Evolutionary conservation across 2,888 invertebrate genomes (phyloP).

Genomic region (Lasioglossum pauxillum): DNA sequence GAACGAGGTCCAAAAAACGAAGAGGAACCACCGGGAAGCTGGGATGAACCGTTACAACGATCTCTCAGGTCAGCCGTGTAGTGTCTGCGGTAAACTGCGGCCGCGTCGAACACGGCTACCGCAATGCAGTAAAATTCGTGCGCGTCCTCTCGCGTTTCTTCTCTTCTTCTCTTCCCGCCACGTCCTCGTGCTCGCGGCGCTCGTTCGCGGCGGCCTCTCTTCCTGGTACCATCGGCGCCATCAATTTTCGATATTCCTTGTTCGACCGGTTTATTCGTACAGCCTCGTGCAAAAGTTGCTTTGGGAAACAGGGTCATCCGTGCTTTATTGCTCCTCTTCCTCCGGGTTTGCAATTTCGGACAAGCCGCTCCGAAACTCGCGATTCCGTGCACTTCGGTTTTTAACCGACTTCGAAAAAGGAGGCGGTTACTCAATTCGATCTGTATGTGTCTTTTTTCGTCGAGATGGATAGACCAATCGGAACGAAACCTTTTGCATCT

Average conservation of each 20-base stretch:
- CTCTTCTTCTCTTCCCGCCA: not conserved
- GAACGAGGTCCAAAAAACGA: conserved; percentile 61
- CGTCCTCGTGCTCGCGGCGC: conserved; percentile 11
- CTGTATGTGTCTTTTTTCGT: too few relatives aligned
- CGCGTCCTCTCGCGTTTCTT: conserved; percentile 12
- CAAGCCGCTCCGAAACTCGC: not conserved
- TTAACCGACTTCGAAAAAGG: too few relatives aligned
- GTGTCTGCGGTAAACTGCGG: conserved; percentile 51
- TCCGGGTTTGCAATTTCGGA: not conserved
- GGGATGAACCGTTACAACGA: conserved; percentile 64
- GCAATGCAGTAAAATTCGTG: conserved; percentile 53
- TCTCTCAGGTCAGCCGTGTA: conserved; percentile 62
- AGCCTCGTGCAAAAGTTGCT: not conserved
- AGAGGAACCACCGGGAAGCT: conserved; percentile 63
- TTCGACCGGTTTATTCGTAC: conserved; percentile 16
- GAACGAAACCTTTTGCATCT: too few relatives aligned
- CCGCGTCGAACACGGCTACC: conserved; percentile 44
- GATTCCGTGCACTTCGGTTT: not conserved
- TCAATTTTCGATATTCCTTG: conserved; percentile 39
- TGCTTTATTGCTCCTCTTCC: not conserved
- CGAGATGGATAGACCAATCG: too few relatives aligned
- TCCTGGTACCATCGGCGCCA: conserved; percentile 36
- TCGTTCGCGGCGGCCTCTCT: conserved; percentile 13
- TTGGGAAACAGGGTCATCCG: not conserved
- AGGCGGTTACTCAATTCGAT: too few relatives aligned